These are phyloP conservation scores for Simalia tracyae DNA, from an alignment of 2,797 vertebrate species.

Conservation along the genomic window DNA sequence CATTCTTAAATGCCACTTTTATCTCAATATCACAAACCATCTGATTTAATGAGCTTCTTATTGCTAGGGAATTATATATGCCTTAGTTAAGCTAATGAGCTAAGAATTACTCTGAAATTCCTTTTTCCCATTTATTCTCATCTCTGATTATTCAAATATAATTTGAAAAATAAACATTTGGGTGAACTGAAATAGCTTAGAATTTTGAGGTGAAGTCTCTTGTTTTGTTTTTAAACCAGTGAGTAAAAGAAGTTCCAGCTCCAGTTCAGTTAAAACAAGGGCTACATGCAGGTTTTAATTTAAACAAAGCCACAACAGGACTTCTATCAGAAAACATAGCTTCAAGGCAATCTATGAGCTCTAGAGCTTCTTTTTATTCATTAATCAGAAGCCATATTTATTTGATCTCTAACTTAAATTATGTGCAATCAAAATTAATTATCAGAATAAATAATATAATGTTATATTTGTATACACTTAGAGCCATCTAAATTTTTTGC, in stretches of 20 bases:
- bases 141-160: slow-evolving; percentile 47
- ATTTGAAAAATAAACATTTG: slow-evolving; percentile 48
- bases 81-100: slow-evolving; percentile 57
- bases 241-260: neutral
- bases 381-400: neutral
- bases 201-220: neutral
- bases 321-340: neutral
- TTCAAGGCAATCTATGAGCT: neutral
- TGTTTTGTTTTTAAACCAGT: neutral
- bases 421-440: neutral
- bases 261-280: neutral
- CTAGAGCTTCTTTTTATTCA: neutral
- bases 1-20: slow-evolving; percentile 61
- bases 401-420: neutral
- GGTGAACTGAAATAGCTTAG: neutral
- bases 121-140: slow-evolving; percentile 41
- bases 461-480: neutral
- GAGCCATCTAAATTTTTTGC: neutral
- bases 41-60: slow-evolving; percentile 51
- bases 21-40: slow-evolving; percentile 55
- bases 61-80: slow-evolving; percentile 49
- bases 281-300: neutral
- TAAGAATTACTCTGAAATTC: slow-evolving; percentile 55
- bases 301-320: neutral
- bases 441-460: neutral